Evolutionary conservation across 2,797 vertebrate genomes (phyloP).

Genomic region (Limosa lapponica): DNA sequence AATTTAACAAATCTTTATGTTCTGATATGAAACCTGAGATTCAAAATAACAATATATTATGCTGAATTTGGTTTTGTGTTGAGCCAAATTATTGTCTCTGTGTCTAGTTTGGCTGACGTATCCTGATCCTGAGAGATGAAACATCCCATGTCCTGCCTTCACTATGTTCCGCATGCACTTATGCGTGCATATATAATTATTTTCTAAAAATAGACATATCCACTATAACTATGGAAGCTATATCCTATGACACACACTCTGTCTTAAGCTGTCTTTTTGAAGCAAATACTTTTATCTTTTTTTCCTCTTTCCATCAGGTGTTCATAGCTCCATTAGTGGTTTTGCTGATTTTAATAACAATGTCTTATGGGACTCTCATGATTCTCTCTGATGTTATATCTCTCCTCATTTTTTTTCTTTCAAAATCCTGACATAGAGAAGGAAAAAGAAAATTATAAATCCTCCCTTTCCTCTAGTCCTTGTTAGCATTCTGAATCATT

Average conservation of each 20-base stretch:
- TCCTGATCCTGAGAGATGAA: background rate
- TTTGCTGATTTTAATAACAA: background rate
- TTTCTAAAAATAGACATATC: background rate
- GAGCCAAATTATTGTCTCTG: background rate
- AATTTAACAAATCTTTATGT: background rate
- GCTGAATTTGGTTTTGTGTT: background rate
- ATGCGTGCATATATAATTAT: background rate
- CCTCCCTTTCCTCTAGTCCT: background rate
- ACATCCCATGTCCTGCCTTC: background rate
- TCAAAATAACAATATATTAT: background rate
- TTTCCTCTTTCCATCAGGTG: background rate
- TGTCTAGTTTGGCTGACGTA: background rate
- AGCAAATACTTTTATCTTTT: background rate
- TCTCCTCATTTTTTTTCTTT: constrained; percentile 6
- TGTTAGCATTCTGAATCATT: constrained; percentile 22
- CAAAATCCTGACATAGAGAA: background rate
- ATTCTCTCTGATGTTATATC: background rate
- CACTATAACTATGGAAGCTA: background rate
- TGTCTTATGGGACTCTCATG: constrained; percentile 19
- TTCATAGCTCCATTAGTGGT: background rate
- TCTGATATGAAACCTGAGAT: background rate
- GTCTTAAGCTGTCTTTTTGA: background rate
- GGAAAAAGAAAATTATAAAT: background rate
- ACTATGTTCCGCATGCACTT: background rate
- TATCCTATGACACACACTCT: background rate